phyloP scores from a whole-genome alignment of 1,140 invertebrate species.

The Alviniconcha marisindica region DNA sequence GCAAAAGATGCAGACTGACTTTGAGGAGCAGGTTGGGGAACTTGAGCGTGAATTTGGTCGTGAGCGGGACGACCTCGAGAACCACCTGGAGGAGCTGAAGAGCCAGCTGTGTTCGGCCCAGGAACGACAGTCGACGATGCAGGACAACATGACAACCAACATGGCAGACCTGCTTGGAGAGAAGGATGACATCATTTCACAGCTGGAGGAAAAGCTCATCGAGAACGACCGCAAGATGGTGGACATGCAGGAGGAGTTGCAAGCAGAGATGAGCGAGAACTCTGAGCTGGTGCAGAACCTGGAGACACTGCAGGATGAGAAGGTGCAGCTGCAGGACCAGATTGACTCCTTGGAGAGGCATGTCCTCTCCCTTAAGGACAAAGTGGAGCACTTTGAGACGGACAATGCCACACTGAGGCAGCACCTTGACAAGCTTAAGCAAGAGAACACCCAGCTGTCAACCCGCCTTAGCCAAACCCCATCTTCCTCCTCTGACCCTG shows the following conservation, averaged over 20 bases:
- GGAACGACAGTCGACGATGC: constrained; percentile 59
- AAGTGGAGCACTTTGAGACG: constrained; percentile 57
- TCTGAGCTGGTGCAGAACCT: constrained; percentile 56
- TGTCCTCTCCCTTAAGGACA: constrained; percentile 52
- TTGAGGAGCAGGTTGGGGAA: constrained; percentile 63
- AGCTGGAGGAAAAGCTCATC: constrained; percentile 72
- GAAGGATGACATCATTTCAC: constrained; percentile 70
- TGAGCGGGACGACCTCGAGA: constrained; percentile 68
- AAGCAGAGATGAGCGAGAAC: constrained; percentile 63
- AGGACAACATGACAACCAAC: constrained; percentile 64
- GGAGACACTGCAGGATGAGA: constrained; percentile 59
- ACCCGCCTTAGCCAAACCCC: constrained; percentile 52
- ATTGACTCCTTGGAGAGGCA: constrained; percentile 61
- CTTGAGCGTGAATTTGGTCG: constrained; percentile 64
- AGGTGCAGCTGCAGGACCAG: constrained; percentile 56
- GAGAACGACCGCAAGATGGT: constrained; percentile 70
- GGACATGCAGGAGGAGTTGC: constrained; percentile 67
- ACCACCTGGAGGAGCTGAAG: constrained; percentile 68
- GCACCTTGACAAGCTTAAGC: constrained; percentile 62
- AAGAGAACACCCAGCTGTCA: constrained; percentile 60
- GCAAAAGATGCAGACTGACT: constrained; percentile 62
- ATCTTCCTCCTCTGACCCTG: constrained; percentile 31
- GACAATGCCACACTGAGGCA: constrained; percentile 59
- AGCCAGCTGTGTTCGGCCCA: constrained; percentile 57
- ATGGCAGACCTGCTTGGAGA: constrained; percentile 65